These are phyloP conservation scores for Crocidura indochinensis DNA, from an alignment of 2,797 vertebrate species.

Conservation along the genomic window DNA sequence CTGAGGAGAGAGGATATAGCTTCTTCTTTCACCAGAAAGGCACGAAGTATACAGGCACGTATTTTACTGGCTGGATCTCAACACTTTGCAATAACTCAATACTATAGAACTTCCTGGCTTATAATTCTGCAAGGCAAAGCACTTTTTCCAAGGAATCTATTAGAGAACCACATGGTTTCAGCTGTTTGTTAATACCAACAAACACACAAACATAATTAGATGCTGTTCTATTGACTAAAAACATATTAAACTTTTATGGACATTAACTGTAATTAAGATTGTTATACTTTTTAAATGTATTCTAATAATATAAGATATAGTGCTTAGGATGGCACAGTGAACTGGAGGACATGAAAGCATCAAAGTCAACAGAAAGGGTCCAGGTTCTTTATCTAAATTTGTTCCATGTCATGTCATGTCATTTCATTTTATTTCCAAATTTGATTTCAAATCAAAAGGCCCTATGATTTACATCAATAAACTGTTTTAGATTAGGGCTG, in stretches of 20 bases:
- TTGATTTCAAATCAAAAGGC: conserved; percentile 44
- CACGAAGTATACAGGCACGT: neutral
- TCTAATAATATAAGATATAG: conserved; percentile 80
- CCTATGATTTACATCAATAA: conserved; percentile 26
- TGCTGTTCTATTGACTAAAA: conserved; percentile 81
- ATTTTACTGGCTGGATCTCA: conserved; percentile 62
- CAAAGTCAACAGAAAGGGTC: neutral
- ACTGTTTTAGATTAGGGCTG: neutral
- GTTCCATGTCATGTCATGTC: too few relatives aligned
- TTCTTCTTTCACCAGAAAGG: conserved; percentile 29
- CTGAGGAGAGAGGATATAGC: conserved; percentile 1
- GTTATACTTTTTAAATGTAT: conserved; percentile 78
- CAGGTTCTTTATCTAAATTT: conserved; percentile 6
- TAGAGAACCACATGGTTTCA: conserved; percentile 68
- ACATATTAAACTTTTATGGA: conserved; percentile 80
- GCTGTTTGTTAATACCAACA: conserved; percentile 74
- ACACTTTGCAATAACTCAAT: conserved; percentile 70
- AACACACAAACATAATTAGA: conserved; percentile 82
- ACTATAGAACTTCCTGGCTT: conserved; percentile 64
- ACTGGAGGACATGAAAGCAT: conserved; percentile 8
- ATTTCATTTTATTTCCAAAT: conserved; percentile 20
- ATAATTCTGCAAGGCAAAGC: conserved; percentile 78
- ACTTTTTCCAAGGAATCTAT: conserved; percentile 79
- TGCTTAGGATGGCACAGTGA: conserved; percentile 60
- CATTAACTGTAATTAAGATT: conserved; percentile 81